These are phyloP conservation scores for Drosophila lacicola DNA, from an alignment of 2,888 invertebrate species.

Conservation along the genomic window DNA sequence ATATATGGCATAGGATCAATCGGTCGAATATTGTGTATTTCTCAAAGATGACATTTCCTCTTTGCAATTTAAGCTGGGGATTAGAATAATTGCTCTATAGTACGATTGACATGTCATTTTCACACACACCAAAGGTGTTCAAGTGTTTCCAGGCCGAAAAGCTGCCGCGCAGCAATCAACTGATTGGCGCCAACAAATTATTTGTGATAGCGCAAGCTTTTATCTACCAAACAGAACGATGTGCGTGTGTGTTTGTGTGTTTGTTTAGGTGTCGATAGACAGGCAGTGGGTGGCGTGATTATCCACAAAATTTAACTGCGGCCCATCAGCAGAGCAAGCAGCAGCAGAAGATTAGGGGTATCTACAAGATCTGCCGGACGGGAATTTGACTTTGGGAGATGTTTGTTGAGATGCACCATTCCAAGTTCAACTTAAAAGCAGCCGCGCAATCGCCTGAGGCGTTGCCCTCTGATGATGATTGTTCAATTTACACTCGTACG, in stretches of 20 bases:
- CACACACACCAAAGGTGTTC: slow-evolving; percentile 1
- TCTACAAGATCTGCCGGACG: neutral
- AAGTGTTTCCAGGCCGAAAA: slow-evolving; percentile 21
- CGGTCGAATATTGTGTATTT: no score
- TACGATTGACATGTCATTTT: slow-evolving; percentile 3
- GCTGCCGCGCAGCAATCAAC: slow-evolving; percentile 28
- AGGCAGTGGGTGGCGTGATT: slow-evolving; percentile 49
- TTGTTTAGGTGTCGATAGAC: slow-evolving; percentile 28
- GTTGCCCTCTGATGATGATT: slow-evolving; percentile 34
- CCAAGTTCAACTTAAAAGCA: slow-evolving; percentile 19
- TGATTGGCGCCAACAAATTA: slow-evolving; percentile 40
- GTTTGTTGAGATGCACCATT: slow-evolving; percentile 30
- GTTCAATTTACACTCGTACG: slow-evolving; percentile 73
- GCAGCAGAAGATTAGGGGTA: slow-evolving; percentile 10
- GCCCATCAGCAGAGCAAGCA: no score
- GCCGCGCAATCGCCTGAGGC: slow-evolving; percentile 49
- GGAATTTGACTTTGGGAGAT: slow-evolving; percentile 13
- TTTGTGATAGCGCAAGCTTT: slow-evolving; percentile 35
- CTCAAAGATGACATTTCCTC: neutral
- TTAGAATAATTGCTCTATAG: slow-evolving; percentile 6
- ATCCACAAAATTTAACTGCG: slow-evolving; percentile 10
- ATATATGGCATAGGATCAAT: no score
- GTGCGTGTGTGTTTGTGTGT: slow-evolving; percentile 10
- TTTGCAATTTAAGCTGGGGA: neutral
- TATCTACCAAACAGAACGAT: slow-evolving; percentile 16